phyloP scores from a whole-genome alignment of 2,888 invertebrate species.

The Drosophila recens region DNA sequence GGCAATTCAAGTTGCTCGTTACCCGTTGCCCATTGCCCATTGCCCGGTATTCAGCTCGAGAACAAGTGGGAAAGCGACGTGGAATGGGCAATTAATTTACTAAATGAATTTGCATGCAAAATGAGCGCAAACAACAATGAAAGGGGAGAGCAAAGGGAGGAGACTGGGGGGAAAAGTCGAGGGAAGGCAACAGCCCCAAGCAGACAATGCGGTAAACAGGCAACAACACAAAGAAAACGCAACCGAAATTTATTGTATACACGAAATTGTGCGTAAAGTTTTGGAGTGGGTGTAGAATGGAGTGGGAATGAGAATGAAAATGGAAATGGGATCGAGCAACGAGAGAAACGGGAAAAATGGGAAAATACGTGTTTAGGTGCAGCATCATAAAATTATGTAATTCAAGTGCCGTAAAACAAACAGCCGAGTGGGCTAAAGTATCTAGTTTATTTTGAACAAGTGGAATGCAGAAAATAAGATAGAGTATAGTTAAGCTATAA shows the following conservation, averaged over 20 bases:
- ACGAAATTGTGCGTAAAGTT: constrained; percentile 68
- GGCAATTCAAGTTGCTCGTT: constrained; percentile 53
- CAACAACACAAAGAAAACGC: constrained; percentile 23
- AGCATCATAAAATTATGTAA: constrained; percentile 30
- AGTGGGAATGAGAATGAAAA: not conserved
- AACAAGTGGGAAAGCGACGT: constrained; percentile 55
- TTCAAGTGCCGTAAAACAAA: constrained; percentile 12
- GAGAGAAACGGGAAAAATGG: not conserved
- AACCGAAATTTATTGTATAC: constrained; percentile 54
- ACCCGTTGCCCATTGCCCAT: not conserved
- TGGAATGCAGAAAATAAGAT: not conserved
- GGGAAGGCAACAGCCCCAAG: constrained; percentile 13
- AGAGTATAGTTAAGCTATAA: not conserved
- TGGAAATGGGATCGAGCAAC: not conserved
- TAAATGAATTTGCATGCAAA: constrained; percentile 81
- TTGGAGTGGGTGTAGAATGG: constrained; percentile 26
- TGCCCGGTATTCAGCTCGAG: constrained; percentile 2
- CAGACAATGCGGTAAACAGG: constrained; percentile 25
- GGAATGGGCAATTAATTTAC: constrained; percentile 79
- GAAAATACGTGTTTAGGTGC: constrained; percentile 27
- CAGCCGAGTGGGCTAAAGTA: not conserved
- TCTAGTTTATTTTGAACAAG: constrained; percentile 5
- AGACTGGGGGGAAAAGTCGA: not conserved
- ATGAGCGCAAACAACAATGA: constrained; percentile 60
- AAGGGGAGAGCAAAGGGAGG: not conserved